A percentile compares a stretch with the other conserved stretches of the same genome.
Evolutionary conservation across 1,140 invertebrate genomes (phyloP).

Genomic region (Copidosoma floridanum): DNA sequence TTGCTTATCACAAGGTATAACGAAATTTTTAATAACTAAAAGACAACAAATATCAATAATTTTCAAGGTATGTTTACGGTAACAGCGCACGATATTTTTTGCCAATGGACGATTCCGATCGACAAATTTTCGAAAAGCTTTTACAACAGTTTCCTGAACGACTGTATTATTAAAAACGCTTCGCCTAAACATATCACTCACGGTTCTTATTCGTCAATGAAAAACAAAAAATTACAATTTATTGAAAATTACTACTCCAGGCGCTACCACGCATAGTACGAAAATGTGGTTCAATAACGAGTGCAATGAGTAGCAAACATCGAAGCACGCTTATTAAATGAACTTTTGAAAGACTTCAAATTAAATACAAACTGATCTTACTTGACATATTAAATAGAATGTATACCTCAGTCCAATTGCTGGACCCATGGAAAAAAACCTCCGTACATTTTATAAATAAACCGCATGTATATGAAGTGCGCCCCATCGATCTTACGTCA

Average conservation of each 20-base stretch:
- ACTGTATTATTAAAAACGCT: no score
- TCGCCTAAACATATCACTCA: neutral
- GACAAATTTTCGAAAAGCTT: no score
- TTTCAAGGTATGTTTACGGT: no score
- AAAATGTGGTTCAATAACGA: slow-evolving; percentile 13
- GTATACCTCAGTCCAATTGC: neutral
- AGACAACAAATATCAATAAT: no score
- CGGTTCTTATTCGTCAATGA: neutral
- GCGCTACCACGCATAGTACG: neutral
- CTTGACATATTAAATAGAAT: neutral
- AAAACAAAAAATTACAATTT: neutral
- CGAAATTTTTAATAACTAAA: no score
- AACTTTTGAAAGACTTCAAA: neutral
- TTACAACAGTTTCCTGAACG: neutral
- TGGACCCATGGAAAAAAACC: neutral
- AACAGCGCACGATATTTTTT: no score
- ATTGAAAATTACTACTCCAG: neutral
- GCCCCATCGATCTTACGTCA: neutral
- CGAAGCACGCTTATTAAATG: slow-evolving; percentile 18
- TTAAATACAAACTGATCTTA: neutral
- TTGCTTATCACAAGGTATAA: no score
- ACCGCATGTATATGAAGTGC: neutral
- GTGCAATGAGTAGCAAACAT: slow-evolving; percentile 2
- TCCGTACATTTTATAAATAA: no score
- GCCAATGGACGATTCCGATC: no score